phyloP scores from a whole-genome alignment of 2,797 vertebrate species.

The Falco peregrinus region DNA sequence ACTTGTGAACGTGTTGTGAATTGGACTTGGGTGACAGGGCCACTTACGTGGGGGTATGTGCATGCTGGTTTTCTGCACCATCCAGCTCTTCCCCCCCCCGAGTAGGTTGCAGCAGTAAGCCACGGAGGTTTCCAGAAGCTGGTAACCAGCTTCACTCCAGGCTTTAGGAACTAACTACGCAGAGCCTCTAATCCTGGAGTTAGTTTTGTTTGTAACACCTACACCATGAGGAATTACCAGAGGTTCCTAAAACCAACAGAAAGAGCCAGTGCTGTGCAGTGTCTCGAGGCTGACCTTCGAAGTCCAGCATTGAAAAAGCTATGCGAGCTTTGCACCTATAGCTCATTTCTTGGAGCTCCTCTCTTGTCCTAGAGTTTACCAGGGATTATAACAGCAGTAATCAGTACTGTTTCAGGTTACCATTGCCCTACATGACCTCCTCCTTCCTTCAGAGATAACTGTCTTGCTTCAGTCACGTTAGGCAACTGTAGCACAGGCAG shows the following conservation, averaged over 20 bases:
- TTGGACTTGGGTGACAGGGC: neutral
- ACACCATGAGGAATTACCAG: neutral
- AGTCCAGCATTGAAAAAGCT: neutral
- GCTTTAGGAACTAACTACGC: neutral
- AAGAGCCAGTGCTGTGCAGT: too few relatives aligned
- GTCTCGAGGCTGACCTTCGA: neutral
- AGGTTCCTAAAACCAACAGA: neutral
- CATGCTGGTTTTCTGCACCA: neutral
- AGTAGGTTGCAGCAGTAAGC: neutral
- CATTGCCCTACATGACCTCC: neutral
- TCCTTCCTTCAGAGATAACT: neutral
- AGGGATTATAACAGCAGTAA: neutral
- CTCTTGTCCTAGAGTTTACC: neutral
- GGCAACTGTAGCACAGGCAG: neutral
- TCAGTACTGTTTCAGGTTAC: neutral
- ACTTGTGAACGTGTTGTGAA: neutral
- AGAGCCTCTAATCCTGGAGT: neutral
- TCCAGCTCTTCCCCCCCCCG: neutral
- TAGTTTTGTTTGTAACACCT: neutral
- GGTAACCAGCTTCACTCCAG: neutral
- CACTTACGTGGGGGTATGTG: rapidly evolving
- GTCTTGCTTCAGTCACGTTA: neutral
- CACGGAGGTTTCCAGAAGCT: neutral
- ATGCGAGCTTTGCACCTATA: neutral
- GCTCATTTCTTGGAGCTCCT: neutral